Percentiles rank a stretch among this genome's conserved stretches.
phyloP scores from a whole-genome alignment of 2,113 vertebrate species.

The Cepphus grylle region DNA sequence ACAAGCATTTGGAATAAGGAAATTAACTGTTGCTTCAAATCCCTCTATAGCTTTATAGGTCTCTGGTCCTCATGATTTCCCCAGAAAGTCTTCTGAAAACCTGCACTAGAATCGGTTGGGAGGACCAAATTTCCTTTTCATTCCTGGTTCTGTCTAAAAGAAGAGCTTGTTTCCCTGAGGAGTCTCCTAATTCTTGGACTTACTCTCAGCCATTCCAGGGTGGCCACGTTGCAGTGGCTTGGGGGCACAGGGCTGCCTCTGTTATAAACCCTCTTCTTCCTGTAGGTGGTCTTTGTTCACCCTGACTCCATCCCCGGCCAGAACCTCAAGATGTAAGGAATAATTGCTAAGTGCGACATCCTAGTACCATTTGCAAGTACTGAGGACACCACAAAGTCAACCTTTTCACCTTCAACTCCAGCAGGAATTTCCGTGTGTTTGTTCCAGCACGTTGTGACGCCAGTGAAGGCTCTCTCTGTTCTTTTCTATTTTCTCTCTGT shows the following conservation, averaged over 20 bases:
- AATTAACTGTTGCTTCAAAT: background rate
- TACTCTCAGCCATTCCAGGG: background rate
- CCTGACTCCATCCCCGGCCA: background rate
- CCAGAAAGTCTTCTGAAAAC: background rate
- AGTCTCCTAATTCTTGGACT: background rate
- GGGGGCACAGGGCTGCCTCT: background rate
- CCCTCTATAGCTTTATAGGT: background rate
- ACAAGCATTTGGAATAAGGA: background rate
- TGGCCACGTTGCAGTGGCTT: background rate
- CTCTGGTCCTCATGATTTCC: background rate
- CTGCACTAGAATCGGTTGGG: background rate
- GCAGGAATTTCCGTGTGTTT: background rate
- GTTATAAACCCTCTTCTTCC: background rate
- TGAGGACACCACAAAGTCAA: background rate
- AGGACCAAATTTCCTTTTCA: background rate
- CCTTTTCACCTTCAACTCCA: background rate
- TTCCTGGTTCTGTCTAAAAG: background rate
- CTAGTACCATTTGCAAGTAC: background rate
- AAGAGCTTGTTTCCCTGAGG: background rate
- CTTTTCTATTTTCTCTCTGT: background rate
- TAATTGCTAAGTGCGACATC: background rate
- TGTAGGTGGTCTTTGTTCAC: background rate
- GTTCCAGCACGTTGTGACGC: rapidly evolving
- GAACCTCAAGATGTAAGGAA: background rate
- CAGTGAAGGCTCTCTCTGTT: background rate